phyloP scores from a whole-genome alignment of 1,140 invertebrate species.

The Chrysopa pallens region DNA sequence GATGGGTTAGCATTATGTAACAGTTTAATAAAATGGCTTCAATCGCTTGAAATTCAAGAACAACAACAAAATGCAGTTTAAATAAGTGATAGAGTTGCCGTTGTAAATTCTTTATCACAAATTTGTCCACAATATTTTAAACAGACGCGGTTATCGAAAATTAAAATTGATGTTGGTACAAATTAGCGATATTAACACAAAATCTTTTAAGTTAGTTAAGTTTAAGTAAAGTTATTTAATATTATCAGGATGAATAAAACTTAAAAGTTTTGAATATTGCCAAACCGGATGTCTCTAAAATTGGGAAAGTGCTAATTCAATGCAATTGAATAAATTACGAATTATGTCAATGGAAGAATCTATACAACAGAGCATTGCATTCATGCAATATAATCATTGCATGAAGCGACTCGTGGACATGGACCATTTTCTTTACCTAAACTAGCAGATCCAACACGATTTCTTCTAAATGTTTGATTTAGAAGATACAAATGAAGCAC shows the following conservation, averaged over 20 bases:
- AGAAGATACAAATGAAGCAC: slow-evolving; percentile 51
- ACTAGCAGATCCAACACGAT: slow-evolving; percentile 29
- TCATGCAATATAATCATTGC: slow-evolving; percentile 86
- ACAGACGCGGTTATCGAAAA: slow-evolving; percentile 59
- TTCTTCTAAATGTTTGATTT: slow-evolving; percentile 45
- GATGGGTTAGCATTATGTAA: slow-evolving; percentile 34
- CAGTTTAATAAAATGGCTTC: slow-evolving; percentile 65
- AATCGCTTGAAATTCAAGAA: slow-evolving; percentile 56
- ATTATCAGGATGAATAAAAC: slow-evolving; percentile 71
- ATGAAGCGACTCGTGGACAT: slow-evolving; percentile 39
- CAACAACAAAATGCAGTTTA: slow-evolving; percentile 41
- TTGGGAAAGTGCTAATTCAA: slow-evolving; percentile 65
- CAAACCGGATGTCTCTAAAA: slow-evolving; percentile 69
- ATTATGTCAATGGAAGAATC: slow-evolving; percentile 86
- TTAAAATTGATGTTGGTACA: slow-evolving; percentile 62
- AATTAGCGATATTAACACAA: slow-evolving; percentile 89
- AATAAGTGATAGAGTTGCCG: slow-evolving; percentile 68
- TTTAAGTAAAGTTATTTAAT: slow-evolving; percentile 75
- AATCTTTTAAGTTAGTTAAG: slow-evolving; percentile 81
- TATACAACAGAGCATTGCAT: slow-evolving; percentile 82
- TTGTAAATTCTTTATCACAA: slow-evolving; percentile 64
- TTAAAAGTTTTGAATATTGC: slow-evolving; percentile 61
- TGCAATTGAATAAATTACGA: slow-evolving; percentile 60
- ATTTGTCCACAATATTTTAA: slow-evolving; percentile 60
- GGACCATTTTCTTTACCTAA: slow-evolving; percentile 31